These are phyloP conservation scores for Thamnophis elegans DNA, from an alignment of 2,797 vertebrate species.

Conservation along the genomic window DNA sequence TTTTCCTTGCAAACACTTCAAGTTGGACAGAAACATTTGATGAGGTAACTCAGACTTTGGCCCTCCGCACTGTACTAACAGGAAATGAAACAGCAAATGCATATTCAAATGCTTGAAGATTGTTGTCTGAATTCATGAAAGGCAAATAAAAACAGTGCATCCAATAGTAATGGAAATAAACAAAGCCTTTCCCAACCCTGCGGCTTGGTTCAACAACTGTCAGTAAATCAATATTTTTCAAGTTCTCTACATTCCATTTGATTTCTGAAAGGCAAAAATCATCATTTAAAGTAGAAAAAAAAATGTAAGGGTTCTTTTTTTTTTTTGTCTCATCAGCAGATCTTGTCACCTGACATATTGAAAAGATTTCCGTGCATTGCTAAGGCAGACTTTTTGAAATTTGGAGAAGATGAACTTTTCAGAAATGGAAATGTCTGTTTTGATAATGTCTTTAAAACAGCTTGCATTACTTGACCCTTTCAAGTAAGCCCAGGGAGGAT, in stretches of 20 bases:
- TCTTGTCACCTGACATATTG: conserved; percentile 49
- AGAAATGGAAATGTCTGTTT: conserved; percentile 40
- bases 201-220: conserved; percentile 57
- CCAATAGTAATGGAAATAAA: conserved; percentile 55
- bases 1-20: neutral
- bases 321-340: conserved; percentile 43
- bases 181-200: conserved; percentile 57
- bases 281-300: conserved; percentile 20
- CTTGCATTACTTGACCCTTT: neutral
- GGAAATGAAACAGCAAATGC: conserved; percentile 40
- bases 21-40: neutral
- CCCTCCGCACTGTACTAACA: conserved; percentile 20
- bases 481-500: neutral
- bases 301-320: conserved; percentile 29
- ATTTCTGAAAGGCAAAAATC: conserved; percentile 55
- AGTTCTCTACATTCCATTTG: conserved; percentile 15
- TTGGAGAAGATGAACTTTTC: conserved; percentile 50
- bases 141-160: conserved; percentile 45
- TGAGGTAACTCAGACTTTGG: neutral
- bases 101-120: conserved; percentile 51
- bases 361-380: conserved; percentile 12
- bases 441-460: conserved; percentile 19
- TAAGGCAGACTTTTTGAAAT: conserved; percentile 2
- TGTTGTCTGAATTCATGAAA: conserved; percentile 33
- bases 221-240: conserved; percentile 63